Base-by-base conservation (phyloP, 2,113 vertebrate species). In the Serinus canaria region DNA sequence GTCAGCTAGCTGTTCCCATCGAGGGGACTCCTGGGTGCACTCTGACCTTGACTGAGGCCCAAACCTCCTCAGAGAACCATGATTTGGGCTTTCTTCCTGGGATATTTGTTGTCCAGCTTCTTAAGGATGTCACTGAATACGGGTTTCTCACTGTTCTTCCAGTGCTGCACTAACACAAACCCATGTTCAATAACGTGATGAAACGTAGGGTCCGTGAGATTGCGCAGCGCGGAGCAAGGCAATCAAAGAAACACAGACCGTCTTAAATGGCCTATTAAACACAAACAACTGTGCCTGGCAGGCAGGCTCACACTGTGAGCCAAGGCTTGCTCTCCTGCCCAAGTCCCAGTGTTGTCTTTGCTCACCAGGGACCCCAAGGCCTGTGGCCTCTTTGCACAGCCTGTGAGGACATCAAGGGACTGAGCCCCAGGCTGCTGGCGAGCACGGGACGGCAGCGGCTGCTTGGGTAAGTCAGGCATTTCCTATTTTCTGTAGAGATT, bases 211-310 rank as follows among this genome's bases (percentile, higher is more conserved):
- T 30, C 60, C 0, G 0, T 44, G 62, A 39, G 58, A 46, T 50
- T 17, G 7, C 52, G 31, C 30, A 49, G 56, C 60, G 9, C 0
- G 0, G 47, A n/a, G 24, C 43, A 11, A 20, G 0, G 5, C 33
- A 58, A 18, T 3, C 1, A 0, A 33, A 87, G 62, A 33, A 89
- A 28, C 43, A 44, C 33, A 59, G 50, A 20, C 41, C 41, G 79
- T 80, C 60, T 52, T 52, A 43, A 78, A 83, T 2, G 43, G 13
- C 22, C 77, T 84, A 35, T 66, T 62, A 21, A 78, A 33, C 69
- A 69, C 58, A 64, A 87, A 60, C 15, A 62, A 70, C 64, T 15
- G 43, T 23, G 55, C 63, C 44, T 59, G 53, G 37, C 70, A 89
- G 74, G 43, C 75, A 88, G 41, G 43, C 13, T 31, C 59, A 8